Evolutionary conservation across 1,140 invertebrate genomes (phyloP).

Genomic region (Formica exsecta): DNA sequence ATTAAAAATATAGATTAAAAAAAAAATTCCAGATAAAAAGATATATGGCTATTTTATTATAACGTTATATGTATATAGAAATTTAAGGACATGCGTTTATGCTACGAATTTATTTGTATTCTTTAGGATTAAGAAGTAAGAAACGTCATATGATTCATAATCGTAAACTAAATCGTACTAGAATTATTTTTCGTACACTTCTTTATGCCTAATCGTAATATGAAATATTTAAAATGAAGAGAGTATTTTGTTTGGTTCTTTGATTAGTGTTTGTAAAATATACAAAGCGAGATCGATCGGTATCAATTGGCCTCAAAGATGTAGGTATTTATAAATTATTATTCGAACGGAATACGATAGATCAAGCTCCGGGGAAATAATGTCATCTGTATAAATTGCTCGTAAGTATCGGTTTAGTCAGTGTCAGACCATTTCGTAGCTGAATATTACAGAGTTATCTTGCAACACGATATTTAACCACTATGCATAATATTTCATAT

Average conservation of each 20-base stretch:
- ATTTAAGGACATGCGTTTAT: neutral
- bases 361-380: slow-evolving; percentile 44
- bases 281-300: slow-evolving; percentile 30
- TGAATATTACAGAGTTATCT: slow-evolving; percentile 67
- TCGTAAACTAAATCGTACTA: neutral
- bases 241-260: slow-evolving; percentile 31
- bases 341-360: slow-evolving; percentile 31
- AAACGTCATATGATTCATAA: neutral
- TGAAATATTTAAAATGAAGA: slow-evolving; percentile 28
- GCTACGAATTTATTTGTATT: slow-evolving; percentile 4
- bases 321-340: slow-evolving; percentile 30
- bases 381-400: slow-evolving; percentile 46
- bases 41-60: neutral
- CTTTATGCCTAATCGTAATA: slow-evolving; percentile 3
- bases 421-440: slow-evolving; percentile 57
- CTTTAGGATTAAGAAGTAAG: slow-evolving; percentile 24
- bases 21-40: neutral
- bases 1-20: neutral
- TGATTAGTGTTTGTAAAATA: slow-evolving; percentile 52
- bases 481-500: slow-evolving; percentile 69
- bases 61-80: slow-evolving; percentile 1
- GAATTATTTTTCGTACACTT: slow-evolving; percentile 17
- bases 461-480: slow-evolving; percentile 71
- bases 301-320: slow-evolving; percentile 52
- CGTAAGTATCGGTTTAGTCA: slow-evolving; percentile 62